These are phyloP conservation scores for Erebia ligea DNA, from an alignment of 2,888 invertebrate species.

Conservation along the genomic window DNA sequence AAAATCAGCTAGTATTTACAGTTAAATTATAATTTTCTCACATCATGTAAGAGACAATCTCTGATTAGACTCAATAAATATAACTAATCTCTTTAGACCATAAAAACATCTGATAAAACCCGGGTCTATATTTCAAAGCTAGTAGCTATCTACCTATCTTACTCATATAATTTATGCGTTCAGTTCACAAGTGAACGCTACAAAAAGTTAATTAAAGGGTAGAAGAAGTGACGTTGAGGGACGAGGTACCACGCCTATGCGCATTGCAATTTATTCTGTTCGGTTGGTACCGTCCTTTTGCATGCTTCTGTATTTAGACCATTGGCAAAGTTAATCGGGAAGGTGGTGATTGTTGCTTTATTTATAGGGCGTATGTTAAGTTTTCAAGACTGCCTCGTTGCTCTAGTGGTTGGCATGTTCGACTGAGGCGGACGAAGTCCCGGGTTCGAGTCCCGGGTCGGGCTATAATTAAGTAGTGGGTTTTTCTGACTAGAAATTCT, in stretches of 20 bases:
- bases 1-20: too few relatives aligned
- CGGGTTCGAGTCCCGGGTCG: too few relatives aligned
- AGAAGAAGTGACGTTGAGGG: constrained; percentile 68
- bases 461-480: too few relatives aligned
- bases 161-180: constrained; percentile 40
- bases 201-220: constrained; percentile 76
- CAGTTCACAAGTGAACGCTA: constrained; percentile 30
- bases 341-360: constrained; percentile 31
- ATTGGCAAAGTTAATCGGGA: constrained; percentile 41
- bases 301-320: constrained; percentile 61
- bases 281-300: constrained; percentile 61
- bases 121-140: constrained; percentile 14
- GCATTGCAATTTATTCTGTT: constrained; percentile 71
- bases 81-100: constrained; percentile 1
- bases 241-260: constrained; percentile 65
- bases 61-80: neutral
- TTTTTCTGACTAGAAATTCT: too few relatives aligned
- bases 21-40: too few relatives aligned
- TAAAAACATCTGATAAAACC: constrained; percentile 11
- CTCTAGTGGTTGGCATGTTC: too few relatives aligned
- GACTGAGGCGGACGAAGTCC: too few relatives aligned
- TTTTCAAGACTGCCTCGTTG: too few relatives aligned
- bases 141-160: constrained; percentile 25
- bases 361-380: neutral
- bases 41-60: neutral